phyloP scores from a whole-genome alignment of 92 coral and sea anemone genomes.

The Metridium senile region DNA sequence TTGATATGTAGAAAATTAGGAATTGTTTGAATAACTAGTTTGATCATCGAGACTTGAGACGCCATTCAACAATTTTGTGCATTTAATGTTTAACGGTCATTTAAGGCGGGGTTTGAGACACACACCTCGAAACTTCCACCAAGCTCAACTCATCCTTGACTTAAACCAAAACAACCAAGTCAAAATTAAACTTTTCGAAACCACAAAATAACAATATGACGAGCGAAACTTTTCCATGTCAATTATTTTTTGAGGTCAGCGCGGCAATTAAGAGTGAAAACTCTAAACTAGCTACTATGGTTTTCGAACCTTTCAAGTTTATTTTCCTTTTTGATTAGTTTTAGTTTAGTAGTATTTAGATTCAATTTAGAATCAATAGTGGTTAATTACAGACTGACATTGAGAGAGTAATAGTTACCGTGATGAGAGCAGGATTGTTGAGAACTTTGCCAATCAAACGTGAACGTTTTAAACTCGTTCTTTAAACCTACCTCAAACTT shows the following conservation, averaged over 20 bases:
- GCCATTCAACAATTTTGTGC: slow-evolving; percentile 76
- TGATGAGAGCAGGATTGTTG: slow-evolving; percentile 11
- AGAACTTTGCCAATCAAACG: neutral
- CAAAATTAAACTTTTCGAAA: neutral
- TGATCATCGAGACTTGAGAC: slow-evolving; percentile 77
- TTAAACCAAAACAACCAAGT: slow-evolving; percentile 1
- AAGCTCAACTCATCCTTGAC: neutral
- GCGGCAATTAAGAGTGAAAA: slow-evolving; percentile 16
- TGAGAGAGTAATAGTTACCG: slow-evolving; percentile 2
- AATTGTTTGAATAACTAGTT: slow-evolving; percentile 84
- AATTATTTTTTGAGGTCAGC: slow-evolving; percentile 26
- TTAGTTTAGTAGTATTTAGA: slow-evolving; percentile 17
- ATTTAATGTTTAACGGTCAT: slow-evolving; percentile 43
- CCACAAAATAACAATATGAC: slow-evolving; percentile 22
- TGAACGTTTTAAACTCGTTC: neutral
- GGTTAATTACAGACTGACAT: slow-evolving; percentile 18
- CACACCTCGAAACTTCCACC: slow-evolving; percentile 39
- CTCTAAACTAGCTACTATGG: neutral
- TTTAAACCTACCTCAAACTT: slow-evolving; percentile 1
- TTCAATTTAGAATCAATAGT: slow-evolving; percentile 6
- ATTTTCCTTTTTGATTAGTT: slow-evolving; percentile 24
- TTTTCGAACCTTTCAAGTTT: slow-evolving; percentile 26
- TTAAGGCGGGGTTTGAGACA: slow-evolving; percentile 76
- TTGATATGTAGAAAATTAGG: slow-evolving; percentile 84
- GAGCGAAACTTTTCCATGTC: neutral